Evolutionary conservation across 2,113 vertebrate species (phyloP), one percentile per base, ranked within the genome.

Genomic region (Apodemus speciosus): DNA sequence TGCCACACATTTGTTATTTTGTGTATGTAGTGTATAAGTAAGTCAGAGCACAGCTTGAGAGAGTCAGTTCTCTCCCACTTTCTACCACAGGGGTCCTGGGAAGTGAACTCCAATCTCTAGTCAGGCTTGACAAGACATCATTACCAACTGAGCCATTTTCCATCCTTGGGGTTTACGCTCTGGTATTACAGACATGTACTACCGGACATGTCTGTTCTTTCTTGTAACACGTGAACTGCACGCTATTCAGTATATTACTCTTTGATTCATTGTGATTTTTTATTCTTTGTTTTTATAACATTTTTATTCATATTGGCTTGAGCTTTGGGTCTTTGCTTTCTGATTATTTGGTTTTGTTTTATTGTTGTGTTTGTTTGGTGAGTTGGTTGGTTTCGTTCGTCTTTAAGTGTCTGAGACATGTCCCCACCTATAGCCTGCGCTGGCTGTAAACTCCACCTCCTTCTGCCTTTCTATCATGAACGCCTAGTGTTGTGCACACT

Each of bases 91-190:
- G 8, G 25, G 58, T 62, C 58, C 38, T 30, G 9, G 38, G 58
- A 32, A 62, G 3, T 40, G 25, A 83, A 64, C 15, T 83, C 80
- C 9, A 8, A 8, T 62, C 56, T 43, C 80, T 38, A 62, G 38
- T 30, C 14, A 62, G 80, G 58, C 38, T 32, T 43, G 58, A 27
- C 38, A 64, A 15, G 14, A 9, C 38, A 5, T 32, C 25, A 9
- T 62, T 43, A 46, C 4, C 80, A 43, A 3, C 9, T 6, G 58
- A 83, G 25, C 15, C 56, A 64, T 64, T 9, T 60, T 43, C 38
- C 38, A 43, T 9, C 2, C 38, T 43, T 8, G 20, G 8, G 9
- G 2, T 20, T 27, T 40, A 43, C 0, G 0, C 9, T 0, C 25
- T 30, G 58, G 4, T 16, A 62, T 83, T 18, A 40, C n/a, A 81